Evolutionary conservation across 2,113 vertebrate species (phyloP).

Genomic region (Aegotheles bennettii): DNA sequence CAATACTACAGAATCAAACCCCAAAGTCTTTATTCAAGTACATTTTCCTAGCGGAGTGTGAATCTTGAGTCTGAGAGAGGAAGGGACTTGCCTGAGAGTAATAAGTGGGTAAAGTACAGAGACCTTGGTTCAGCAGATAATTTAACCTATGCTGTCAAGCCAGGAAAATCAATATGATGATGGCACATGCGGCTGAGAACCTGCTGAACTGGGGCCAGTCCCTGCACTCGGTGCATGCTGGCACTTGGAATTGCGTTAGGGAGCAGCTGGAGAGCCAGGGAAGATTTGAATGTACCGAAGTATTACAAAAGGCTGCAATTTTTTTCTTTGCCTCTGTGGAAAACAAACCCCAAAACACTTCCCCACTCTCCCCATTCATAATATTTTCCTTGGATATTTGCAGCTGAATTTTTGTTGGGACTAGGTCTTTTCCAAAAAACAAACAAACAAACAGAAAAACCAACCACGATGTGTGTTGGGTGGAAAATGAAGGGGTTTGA

Average conservation of each 20-base stretch:
- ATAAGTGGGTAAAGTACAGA: neutral
- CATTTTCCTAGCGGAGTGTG: neutral
- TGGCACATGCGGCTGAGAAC: neutral
- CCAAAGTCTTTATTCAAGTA: neutral
- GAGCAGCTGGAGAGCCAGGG: neutral
- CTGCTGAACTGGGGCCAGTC: neutral
- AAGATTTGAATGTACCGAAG: neutral
- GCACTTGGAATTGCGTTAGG: neutral
- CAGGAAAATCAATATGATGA: neutral
- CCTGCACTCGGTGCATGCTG: accelerated
- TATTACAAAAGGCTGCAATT: neutral
- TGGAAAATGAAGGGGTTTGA: neutral
- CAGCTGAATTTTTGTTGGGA: neutral
- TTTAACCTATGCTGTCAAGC: neutral
- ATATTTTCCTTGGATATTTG: neutral
- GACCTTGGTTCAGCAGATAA: neutral
- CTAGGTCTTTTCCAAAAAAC: neutral
- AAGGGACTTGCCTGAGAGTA: neutral
- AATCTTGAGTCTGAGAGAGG: neutral
- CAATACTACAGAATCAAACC: accelerated
- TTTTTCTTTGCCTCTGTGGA: neutral
- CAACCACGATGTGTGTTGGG: neutral
- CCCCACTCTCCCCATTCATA: accelerated
- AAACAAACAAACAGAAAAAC: neutral
- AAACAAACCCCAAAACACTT: neutral